Conservation (phyloP, 2,797 vertebrate species). For the Sciurus carolinensis region DNA sequence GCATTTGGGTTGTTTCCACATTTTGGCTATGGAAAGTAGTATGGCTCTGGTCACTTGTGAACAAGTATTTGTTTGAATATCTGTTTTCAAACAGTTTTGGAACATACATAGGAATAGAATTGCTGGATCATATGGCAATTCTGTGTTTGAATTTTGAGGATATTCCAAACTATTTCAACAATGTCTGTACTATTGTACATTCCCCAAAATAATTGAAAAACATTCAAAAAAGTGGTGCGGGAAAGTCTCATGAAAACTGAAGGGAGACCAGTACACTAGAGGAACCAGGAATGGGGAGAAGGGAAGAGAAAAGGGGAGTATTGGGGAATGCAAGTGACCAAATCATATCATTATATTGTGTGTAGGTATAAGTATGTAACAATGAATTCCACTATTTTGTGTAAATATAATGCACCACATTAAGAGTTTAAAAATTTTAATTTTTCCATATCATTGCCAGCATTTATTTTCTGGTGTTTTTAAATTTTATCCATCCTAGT, state of each 20-base stretch:
- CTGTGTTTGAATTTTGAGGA: background rate
- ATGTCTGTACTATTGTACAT: background rate
- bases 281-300: too few species aligned
- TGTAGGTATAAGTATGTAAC: too few species aligned
- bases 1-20: background rate
- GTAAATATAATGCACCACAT: too few species aligned
- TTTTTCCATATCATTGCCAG: background rate
- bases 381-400: too few species aligned
- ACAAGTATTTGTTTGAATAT: background rate
- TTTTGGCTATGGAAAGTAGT: background rate
- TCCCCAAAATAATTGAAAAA: background rate
- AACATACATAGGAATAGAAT: background rate
- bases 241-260: too few species aligned
- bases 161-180: background rate
- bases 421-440: background rate
- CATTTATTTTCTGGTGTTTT: background rate
- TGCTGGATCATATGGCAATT: background rate
- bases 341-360: too few species aligned
- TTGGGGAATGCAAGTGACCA: too few species aligned
- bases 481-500: background rate
- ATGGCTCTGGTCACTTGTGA: background rate
- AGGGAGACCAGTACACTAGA: too few species aligned
- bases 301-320: too few species aligned
- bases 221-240: background rate
- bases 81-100: background rate